Conservation (phyloP, 2,113 vertebrate genomes). For the Clarias magur region DNA sequence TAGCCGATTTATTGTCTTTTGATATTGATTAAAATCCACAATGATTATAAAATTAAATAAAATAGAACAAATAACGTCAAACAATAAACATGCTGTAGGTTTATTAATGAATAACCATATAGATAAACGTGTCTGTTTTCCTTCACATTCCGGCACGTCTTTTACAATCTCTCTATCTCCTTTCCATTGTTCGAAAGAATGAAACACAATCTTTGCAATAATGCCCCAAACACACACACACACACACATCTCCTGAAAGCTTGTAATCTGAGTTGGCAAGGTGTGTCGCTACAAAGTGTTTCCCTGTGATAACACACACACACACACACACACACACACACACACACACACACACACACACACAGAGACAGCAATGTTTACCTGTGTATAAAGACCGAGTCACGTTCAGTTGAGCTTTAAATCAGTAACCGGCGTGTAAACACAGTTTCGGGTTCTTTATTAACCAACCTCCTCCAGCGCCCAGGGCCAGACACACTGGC, state of each 20-base stretch:
- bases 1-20: background rate
- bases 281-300: slow-evolving; percentile 45
- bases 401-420: slow-evolving; percentile 48
- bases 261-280: slow-evolving; percentile 45
- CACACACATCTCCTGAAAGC: slow-evolving; percentile 31
- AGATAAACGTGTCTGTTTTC: slow-evolving; percentile 33
- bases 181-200: slow-evolving; percentile 44
- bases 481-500: slow-evolving; percentile 35
- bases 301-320: slow-evolving; percentile 47
- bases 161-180: slow-evolving; percentile 30
- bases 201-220: slow-evolving; percentile 29
- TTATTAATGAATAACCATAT: slow-evolving; percentile 17
- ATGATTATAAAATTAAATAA: background rate
- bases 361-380: slow-evolving; percentile 51
- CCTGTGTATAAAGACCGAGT: slow-evolving; percentile 50
- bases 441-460: slow-evolving; percentile 53
- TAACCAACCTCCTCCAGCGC: slow-evolving; percentile 46
- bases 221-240: slow-evolving; percentile 23
- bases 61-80: background rate
- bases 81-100: background rate
- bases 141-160: slow-evolving; percentile 21
- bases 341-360: slow-evolving; percentile 22
- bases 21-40: background rate
- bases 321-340: background rate
- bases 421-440: slow-evolving; percentile 61